Evolutionary conservation across 2,888 invertebrate species (phyloP), one percentile per base, ranked within the genome.

Genomic region (Macropis europaea): DNA sequence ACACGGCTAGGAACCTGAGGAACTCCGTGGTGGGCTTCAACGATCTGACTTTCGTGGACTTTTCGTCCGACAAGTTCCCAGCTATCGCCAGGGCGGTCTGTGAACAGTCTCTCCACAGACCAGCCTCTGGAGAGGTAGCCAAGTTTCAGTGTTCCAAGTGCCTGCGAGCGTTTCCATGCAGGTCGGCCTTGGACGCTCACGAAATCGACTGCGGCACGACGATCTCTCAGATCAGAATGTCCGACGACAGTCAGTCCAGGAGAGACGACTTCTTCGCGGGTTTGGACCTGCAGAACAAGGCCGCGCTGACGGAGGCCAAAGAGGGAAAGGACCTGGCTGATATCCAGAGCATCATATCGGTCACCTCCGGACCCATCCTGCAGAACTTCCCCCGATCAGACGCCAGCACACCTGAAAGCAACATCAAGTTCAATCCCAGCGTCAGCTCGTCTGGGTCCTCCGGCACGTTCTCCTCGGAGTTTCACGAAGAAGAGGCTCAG

Each of bases 181-280:
- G 90, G 50, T 94, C 92, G 82, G 93, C 95, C 0, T 90, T 95
- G 67, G 93, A 94, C 60, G 93, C 94, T 30, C 95, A 95, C 84
- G 92, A 92, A 72, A 92, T 92, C 69, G 91, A 91, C 36, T 93
- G 93, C 91, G 71, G 72, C 0, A 71, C 45, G 2, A 17, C 42
- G 0, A 73, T 53, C 0, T 13, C 67, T 0, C 77, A 63, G 19
- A 19, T 19, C 0, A 48, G 45, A 1, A 38, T 38, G 0, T 4
- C 9, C 2, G 93, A 93, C 17, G 93, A 93, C 54, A 92, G 93
- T 61, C 87, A 87, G 4, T 92, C 93, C 22, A 91, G 92, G 47
- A 92, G 96, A 36, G 95, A 95, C 66, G 95, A 96, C 80, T 97
- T 97, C 88, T 95, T 97, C 85, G 95, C 95, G 0, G 93, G 95